Evolutionary conservation across 2,888 invertebrate species (phyloP).

Genomic region (Tiphia femorata): DNA sequence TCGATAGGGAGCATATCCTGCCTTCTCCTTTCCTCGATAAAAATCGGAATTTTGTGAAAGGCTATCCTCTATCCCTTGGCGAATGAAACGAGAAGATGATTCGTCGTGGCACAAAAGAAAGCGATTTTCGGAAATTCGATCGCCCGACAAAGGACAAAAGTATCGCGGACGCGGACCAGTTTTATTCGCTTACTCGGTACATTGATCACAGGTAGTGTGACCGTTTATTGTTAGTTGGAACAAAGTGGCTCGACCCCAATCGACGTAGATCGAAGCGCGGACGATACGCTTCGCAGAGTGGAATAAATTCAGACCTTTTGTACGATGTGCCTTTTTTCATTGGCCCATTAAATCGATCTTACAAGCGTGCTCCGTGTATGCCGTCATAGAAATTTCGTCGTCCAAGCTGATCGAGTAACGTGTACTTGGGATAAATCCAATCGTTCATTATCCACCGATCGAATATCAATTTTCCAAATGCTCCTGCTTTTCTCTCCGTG

Average conservation of each 20-base stretch:
- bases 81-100: too few relatives aligned
- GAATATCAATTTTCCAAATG: too few relatives aligned
- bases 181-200: conserved; percentile 31
- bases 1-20: too few relatives aligned
- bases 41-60: too few relatives aligned
- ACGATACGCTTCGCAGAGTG: conserved; percentile 36
- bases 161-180: conserved; percentile 16
- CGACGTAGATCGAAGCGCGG: conserved; percentile 34
- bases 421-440: too few relatives aligned
- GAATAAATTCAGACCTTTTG: conserved; percentile 43
- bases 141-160: conserved; percentile 1
- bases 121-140: neutral
- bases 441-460: too few relatives aligned
- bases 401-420: too few relatives aligned
- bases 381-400: too few relatives aligned
- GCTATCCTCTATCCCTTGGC: too few relatives aligned
- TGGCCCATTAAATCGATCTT: conserved; percentile 31
- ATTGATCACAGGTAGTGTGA: conserved; percentile 37
- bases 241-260: conserved; percentile 38
- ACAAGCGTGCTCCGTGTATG: too few relatives aligned
- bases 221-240: conserved; percentile 38
- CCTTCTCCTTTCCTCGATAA: too few relatives aligned
- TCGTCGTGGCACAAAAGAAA: neutral
- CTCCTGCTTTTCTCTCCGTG: too few relatives aligned
- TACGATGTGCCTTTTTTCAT: conserved; percentile 23